Evolutionary conservation across 2,797 vertebrate species (phyloP), one percentile per base, ranked within the genome.

Genomic region (Coccyzus lansbergi): DNA sequence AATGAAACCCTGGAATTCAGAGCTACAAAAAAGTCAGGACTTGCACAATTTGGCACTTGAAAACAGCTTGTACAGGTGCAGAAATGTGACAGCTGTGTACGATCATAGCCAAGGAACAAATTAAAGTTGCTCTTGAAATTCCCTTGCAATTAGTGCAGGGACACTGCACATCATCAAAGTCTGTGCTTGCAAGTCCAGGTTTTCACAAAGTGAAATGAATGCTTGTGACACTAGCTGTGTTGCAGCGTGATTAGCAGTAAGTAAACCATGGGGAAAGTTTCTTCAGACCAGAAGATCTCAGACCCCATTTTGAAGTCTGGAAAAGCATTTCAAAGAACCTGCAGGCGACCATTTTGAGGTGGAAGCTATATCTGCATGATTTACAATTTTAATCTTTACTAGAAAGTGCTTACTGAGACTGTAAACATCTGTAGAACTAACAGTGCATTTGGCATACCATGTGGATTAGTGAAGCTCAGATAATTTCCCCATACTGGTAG

Each of bases 161-260:
- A 78, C 81, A 74, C 51, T 85, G 90, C 92, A 92, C 67, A 75
- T 72, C 84, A 93, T 96, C 92, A 89, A 92, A 97, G 89, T 40
- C 51, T 52, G 20, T 44, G 49, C 69, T 88, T 12, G 1, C 7
- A 22, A 68, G 72, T 52, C 63, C 29, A 52, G 93, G 65, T 26
- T 81, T 94, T 94, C 64, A 69, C 69, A 67, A 67, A 94, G 56
- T 33, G 69, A 92, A 92, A 49, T 72, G 78, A 91, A 67, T 76
- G 67, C 59, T 95, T 11, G 10, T 82, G 85, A 76, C 52, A 28
- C 13, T 24, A 18, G 44, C 59, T 79, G 26, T 77, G 86, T 63
- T 92, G 86, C 3, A 1, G 18, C 70, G 56, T 75, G 65, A 82
- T 90, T 91, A 83, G 34, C 24, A 51, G 62, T 70, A 85, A 95